These are phyloP conservation scores for Tetrapedia diversipes DNA, from an alignment of 2,888 invertebrate species.

Conservation along the genomic window DNA sequence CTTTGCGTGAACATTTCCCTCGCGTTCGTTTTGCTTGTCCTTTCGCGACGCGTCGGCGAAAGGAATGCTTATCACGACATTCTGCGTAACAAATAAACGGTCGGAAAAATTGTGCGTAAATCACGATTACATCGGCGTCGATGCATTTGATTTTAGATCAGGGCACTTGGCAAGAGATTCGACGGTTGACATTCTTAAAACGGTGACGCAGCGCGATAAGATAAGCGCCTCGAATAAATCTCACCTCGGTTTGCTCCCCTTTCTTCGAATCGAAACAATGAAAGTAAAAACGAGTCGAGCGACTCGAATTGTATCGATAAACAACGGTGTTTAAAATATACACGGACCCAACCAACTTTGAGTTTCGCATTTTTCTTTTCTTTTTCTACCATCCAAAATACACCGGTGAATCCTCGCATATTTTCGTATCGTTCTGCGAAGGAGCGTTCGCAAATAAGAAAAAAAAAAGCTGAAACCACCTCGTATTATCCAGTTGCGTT, in stretches of 20 bases:
- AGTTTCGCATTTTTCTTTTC: not conserved
- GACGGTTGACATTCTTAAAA: constrained; percentile 33
- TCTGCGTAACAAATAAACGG: no score
- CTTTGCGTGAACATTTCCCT: constrained; percentile 3
- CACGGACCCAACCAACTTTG: not conserved
- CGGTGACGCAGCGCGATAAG: constrained; percentile 52
- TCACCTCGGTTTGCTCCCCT: constrained; percentile 36
- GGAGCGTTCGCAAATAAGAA: not conserved
- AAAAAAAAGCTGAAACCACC: no score
- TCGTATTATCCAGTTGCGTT: no score
- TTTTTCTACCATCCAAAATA: not conserved
- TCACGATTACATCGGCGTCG: not conserved
- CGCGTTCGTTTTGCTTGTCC: not conserved
- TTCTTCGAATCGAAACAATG: not conserved
- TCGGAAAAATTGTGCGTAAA: not conserved
- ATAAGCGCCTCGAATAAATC: constrained; percentile 51
- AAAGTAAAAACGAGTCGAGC: not conserved
- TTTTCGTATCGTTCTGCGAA: not conserved
- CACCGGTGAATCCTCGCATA: constrained; percentile 1
- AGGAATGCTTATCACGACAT: not conserved
- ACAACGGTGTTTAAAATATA: not conserved
- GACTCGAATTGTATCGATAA: constrained; percentile 10
- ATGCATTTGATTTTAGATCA: constrained; percentile 21
- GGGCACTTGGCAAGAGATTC: constrained; percentile 11
- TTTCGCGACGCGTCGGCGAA: not conserved